Conservation (phyloP, 2,888 invertebrate species). For the Tinea semifulvella region DNA sequence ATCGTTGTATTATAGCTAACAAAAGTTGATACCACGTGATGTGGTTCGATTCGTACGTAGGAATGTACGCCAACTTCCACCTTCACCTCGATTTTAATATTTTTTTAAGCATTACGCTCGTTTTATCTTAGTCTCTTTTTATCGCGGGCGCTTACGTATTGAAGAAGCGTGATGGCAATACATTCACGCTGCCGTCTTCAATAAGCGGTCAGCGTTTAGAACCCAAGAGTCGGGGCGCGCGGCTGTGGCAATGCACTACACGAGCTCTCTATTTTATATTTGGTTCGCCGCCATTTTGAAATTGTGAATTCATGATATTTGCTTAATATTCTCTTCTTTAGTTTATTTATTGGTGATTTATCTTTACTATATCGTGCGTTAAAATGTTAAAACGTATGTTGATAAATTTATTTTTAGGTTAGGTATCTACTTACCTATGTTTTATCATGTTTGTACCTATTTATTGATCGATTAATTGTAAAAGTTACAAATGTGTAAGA, state of each 20-base stretch:
- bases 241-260: neutral
- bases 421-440: too few relatives aligned
- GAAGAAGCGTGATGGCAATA: neutral
- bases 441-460: too few relatives aligned
- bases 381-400: too few relatives aligned
- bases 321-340: neutral
- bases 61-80: constrained; percentile 36
- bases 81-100: constrained; percentile 40
- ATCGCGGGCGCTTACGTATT: neutral
- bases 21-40: too few relatives aligned
- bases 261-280: neutral
- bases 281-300: constrained; percentile 2
- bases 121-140: neutral
- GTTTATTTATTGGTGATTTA: neutral
- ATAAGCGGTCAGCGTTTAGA: neutral
- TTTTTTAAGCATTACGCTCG: constrained; percentile 18
- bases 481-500: too few relatives aligned
- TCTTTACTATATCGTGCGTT: too few relatives aligned
- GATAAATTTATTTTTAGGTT: too few relatives aligned
- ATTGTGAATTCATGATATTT: neutral
- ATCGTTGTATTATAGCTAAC: too few relatives aligned
- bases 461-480: too few relatives aligned
- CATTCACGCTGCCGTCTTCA: neutral
- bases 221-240: neutral
- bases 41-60: too few relatives aligned